A percentile compares a stretch with the other conserved stretches of the same genome.
Evolutionary conservation across 2,888 invertebrate genomes (phyloP).

Genomic region (Microchrysa polita): DNA sequence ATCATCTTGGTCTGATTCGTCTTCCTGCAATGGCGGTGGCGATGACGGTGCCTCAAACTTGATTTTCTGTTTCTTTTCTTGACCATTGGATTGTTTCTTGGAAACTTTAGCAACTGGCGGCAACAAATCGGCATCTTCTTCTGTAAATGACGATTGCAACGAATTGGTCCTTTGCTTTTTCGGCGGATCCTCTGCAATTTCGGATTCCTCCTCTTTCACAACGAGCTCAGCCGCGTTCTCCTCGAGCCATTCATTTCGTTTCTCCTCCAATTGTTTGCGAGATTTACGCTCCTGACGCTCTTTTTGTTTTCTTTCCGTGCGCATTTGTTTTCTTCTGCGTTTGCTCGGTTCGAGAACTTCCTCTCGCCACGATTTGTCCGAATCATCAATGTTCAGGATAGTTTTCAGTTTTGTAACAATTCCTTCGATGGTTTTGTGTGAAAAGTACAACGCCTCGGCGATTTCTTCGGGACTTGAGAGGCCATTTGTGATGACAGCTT

Average conservation of each 20-base stretch:
- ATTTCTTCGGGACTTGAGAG: constrained; percentile 58
- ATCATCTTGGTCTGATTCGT: constrained; percentile 51
- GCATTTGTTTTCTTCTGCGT: constrained; percentile 44
- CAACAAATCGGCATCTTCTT: background rate
- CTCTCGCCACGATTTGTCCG: constrained; percentile 55
- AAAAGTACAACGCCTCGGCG: constrained; percentile 57
- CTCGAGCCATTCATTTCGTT: constrained; percentile 58
- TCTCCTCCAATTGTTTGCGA: constrained; percentile 52
- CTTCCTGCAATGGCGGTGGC: background rate
- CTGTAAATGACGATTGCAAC: background rate
- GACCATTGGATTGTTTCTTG: background rate
- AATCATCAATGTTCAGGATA: constrained; percentile 53
- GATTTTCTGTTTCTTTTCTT: constrained; percentile 7
- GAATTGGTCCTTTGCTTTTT: constrained; percentile 1
- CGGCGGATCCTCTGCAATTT: background rate
- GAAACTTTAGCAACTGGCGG: background rate
- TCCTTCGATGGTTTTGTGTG: constrained; percentile 57
- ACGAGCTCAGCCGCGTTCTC: constrained; percentile 52
- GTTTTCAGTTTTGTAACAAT: constrained; percentile 53
- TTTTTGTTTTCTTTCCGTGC: constrained; percentile 42
- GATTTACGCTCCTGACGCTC: constrained; percentile 53
- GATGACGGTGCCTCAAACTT: no score
- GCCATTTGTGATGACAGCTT: constrained; percentile 57
- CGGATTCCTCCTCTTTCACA: background rate
- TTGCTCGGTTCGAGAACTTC: constrained; percentile 58